Conservation (phyloP, 2,797 vertebrate genomes). For the Hemitrygon akajei region DNA sequence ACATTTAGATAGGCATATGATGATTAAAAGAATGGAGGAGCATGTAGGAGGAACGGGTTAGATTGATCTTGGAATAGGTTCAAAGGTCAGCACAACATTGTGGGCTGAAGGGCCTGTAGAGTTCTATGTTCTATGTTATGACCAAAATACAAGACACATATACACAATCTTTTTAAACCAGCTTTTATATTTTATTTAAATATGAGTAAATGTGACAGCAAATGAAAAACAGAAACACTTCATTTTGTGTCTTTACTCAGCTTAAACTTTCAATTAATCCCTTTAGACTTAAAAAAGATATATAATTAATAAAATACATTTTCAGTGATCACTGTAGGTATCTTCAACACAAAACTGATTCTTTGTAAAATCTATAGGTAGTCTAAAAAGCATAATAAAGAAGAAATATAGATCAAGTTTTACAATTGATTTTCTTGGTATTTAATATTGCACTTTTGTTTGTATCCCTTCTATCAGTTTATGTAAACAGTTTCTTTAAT, state of each 20-base stretch:
- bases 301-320: slow-evolving; percentile 43
- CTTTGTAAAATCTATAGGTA: slow-evolving; percentile 67
- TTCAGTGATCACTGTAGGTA: slow-evolving; percentile 37
- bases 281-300: slow-evolving; percentile 51
- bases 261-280: slow-evolving; percentile 37
- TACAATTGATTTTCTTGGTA: slow-evolving; percentile 58
- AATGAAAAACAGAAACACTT: background rate
- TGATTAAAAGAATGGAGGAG: too few relatives aligned
- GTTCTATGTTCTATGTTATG: too few relatives aligned
- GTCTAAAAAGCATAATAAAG: slow-evolving; percentile 50
- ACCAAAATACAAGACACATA: background rate
- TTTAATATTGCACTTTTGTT: slow-evolving; percentile 62
- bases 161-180: background rate
- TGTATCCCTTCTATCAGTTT: slow-evolving; percentile 51
- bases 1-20: too few relatives aligned
- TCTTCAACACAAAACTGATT: slow-evolving; percentile 49
- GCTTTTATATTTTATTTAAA: too few relatives aligned
- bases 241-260: background rate
- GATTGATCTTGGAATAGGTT: too few relatives aligned
- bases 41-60: too few relatives aligned
- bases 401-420: slow-evolving; percentile 52
- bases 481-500: slow-evolving; percentile 55
- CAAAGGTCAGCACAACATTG: too few relatives aligned
- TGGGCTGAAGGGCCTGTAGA: too few relatives aligned
- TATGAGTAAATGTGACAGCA: too few relatives aligned